Percentiles rank a stretch among this genome's conserved stretches.
phyloP scores from a whole-genome alignment of 2,888 invertebrate species.

The Catocala nupta region DNA sequence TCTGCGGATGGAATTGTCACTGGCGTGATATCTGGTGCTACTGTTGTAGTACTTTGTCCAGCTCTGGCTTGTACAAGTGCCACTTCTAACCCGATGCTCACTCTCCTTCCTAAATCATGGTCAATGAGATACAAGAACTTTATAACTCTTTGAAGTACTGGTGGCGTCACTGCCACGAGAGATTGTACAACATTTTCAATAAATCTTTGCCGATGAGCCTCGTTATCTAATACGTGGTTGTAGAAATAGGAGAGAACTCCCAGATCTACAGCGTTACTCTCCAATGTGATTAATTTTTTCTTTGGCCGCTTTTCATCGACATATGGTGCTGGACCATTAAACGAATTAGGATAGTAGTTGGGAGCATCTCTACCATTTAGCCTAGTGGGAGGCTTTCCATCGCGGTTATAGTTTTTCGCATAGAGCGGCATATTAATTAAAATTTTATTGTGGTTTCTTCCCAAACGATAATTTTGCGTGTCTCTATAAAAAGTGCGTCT shows the following conservation, averaged over 20 bases:
- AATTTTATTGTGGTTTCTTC: slow-evolving; percentile 58
- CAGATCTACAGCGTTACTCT: slow-evolving; percentile 30
- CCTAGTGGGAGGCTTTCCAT: slow-evolving; percentile 53
- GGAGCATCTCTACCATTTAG: slow-evolving; percentile 55
- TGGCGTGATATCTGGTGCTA: background rate
- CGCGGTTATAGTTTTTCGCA: slow-evolving; percentile 52
- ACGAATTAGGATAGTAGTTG: slow-evolving; percentile 62
- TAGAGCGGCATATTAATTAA: slow-evolving; percentile 54
- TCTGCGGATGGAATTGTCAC: background rate
- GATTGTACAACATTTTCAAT: slow-evolving; percentile 14
- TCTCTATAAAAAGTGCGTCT: slow-evolving; percentile 84
- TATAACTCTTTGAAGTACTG: slow-evolving; percentile 89
- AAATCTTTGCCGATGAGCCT: slow-evolving; percentile 36
- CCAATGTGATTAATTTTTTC: slow-evolving; percentile 16
- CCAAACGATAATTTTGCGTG: slow-evolving; percentile 77
- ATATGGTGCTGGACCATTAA: slow-evolving; percentile 58
- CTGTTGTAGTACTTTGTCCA: slow-evolving; percentile 2
- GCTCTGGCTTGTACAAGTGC: slow-evolving; percentile 7
- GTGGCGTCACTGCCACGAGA: slow-evolving; percentile 21
- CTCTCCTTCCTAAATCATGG: slow-evolving; percentile 89
- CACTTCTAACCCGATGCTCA: slow-evolving; percentile 67
- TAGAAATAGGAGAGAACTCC: slow-evolving; percentile 31
- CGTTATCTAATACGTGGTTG: slow-evolving; percentile 27
- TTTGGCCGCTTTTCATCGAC: slow-evolving; percentile 46
- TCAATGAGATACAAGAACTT: slow-evolving; percentile 92